Percentiles rank a stretch among this genome's conserved stretches.
These are phyloP conservation scores for Bubalus kerabau DNA, from an alignment of 2,113 vertebrate species.

Conservation along the genomic window DNA sequence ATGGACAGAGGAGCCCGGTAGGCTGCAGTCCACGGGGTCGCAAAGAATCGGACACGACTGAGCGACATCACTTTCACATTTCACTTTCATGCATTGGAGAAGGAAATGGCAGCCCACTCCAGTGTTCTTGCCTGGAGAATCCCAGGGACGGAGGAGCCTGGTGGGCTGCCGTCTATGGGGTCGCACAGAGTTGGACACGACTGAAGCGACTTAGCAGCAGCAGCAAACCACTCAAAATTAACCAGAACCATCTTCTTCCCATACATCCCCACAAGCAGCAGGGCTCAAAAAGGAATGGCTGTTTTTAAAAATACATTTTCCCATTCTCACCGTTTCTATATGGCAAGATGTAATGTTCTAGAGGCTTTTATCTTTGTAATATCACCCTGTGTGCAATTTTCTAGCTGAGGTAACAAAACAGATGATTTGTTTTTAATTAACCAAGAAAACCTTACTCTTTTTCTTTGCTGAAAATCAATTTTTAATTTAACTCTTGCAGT, in stretches of 20 bases:
- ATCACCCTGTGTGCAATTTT: neutral
- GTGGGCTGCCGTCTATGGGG: too few relatives aligned
- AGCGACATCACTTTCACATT: too few relatives aligned
- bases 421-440: neutral
- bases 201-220: too few relatives aligned
- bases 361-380: neutral
- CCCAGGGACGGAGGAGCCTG: too few relatives aligned
- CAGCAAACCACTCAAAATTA: neutral
- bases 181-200: too few relatives aligned
- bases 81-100: too few relatives aligned
- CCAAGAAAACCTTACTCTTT: neutral
- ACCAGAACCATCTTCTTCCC: neutral
- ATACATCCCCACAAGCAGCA: neutral
- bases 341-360: neutral
- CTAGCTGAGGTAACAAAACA: neutral
- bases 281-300: neutral
- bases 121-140: too few relatives aligned
- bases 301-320: neutral
- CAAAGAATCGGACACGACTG: too few relatives aligned
- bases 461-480: conserved; percentile 17
- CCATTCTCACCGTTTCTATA: neutral
- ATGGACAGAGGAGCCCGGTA: too few relatives aligned
- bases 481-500: neutral
- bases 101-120: too few relatives aligned
- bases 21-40: too few relatives aligned